Conservation (phyloP, 2,888 invertebrate species). For the Carpatolechia fugitivella region DNA sequence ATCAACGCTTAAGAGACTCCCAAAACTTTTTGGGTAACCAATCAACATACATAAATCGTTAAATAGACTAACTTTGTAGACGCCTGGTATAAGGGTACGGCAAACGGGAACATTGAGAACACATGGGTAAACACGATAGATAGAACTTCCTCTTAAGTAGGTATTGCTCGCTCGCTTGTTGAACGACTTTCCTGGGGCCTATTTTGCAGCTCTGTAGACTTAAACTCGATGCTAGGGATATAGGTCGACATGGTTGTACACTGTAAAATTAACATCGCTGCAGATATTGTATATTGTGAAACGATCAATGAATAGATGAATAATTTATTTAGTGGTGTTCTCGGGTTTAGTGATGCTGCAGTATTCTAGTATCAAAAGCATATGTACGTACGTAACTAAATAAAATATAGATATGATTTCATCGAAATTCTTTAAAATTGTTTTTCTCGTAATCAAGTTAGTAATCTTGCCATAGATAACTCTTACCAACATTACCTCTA, state of each 20-base stretch:
- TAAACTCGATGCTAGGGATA: conserved; percentile 1
- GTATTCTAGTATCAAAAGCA: no score
- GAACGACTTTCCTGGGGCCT: conserved; percentile 12
- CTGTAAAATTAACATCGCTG: conserved; percentile 1
- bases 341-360: no score
- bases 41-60: conserved; percentile 57
- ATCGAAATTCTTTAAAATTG: no score
- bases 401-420: no score
- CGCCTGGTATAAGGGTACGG: conserved; percentile 32
- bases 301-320: not conserved
- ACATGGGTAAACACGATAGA: conserved; percentile 28
- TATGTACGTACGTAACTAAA: no score
- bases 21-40: conserved; percentile 44
- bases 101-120: conserved; percentile 22
- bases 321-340: not conserved
- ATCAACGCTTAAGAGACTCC: conserved; percentile 26
- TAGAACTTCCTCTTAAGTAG: conserved; percentile 3
- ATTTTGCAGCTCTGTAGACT: conserved; percentile 5
- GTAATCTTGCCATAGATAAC: no score
- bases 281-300: not conserved
- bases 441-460: no score
- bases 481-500: not conserved
- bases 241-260: conserved; percentile 3
- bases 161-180: conserved; percentile 13
- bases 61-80: conserved; percentile 42